phyloP scores from a whole-genome alignment of 2,113 vertebrate species.

The Pygoscelis antarcticus region DNA sequence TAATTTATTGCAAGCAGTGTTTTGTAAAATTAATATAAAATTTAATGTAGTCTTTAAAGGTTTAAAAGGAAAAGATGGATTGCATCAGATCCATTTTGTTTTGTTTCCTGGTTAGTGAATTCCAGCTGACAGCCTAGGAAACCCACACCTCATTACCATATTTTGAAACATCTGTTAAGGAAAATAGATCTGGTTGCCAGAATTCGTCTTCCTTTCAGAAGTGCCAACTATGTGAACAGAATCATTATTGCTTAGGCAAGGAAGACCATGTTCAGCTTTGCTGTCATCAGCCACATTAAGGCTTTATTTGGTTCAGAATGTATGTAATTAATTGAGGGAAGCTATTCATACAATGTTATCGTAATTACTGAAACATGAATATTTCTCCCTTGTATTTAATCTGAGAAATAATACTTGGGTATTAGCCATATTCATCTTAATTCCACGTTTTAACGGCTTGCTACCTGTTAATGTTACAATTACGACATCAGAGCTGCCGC shows the following conservation, averaged over 20 bases:
- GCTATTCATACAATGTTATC: neutral
- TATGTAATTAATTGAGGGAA: conserved; percentile 6
- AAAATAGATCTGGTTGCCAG: conserved; percentile 16
- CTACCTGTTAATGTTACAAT: neutral
- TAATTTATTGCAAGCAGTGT: conserved; percentile 15
- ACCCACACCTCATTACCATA: conserved; percentile 43
- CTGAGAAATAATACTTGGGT: neutral
- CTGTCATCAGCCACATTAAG: neutral
- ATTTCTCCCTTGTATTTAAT: neutral
- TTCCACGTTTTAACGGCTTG: neutral
- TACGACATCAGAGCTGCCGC: neutral
- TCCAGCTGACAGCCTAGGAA: conserved; percentile 51
- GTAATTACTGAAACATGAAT: neutral
- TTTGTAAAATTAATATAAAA: conserved; percentile 45
- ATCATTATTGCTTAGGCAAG: neutral
- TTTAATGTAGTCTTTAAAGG: neutral
- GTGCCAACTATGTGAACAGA: neutral
- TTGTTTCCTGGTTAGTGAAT: conserved; percentile 21
- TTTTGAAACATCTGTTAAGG: conserved; percentile 54
- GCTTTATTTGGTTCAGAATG: neutral
- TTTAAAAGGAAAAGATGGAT: conserved; percentile 22
- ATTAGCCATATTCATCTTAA: neutral
- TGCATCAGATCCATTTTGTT: conserved; percentile 1
- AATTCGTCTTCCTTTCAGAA: conserved; percentile 32
- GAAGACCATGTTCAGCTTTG: neutral